Base-by-base conservation (phyloP, 2,113 vertebrate species). In the Microtus oregoni region DNA sequence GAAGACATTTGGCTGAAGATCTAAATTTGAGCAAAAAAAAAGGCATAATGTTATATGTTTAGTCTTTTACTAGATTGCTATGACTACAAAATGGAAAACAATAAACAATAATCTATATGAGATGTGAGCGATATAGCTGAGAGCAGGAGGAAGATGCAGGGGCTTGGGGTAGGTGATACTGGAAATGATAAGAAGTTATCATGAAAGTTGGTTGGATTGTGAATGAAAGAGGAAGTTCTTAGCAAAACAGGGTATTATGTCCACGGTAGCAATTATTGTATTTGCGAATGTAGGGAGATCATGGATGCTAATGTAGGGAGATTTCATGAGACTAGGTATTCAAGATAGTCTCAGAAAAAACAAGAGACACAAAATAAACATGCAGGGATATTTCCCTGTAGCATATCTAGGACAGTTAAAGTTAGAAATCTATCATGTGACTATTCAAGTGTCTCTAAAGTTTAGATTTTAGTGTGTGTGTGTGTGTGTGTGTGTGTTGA, bases 91-190 rank as follows among this genome's bases (percentile, higher is more conserved):
- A 7, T 72, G 15, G 47, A 72, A n/a, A 68, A 9, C 4, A 68
- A 35, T 24, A 67, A 15, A 9, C 6, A 68, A 30, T 24, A 67
- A 15, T 7, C 35, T 19, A 0, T 4, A 0, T 0, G 5, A 5
- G 0, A 7, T n/a, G 24, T 20, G 63, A 77, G 30, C 24, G 8
- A 15, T 52, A 19, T 1, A 77, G 20, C 28, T 5, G n/a, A 73
- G 9, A 67, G 0, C 3, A 30, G 2, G 41, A 10, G 72, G 32
- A 82, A 13, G 38, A 11, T 4, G 14, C 30, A 14, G 20, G 61
- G 19, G 4, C 10, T 75, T 75, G 13, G 61, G 68, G n/a, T 50
- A 30, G 44, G 6, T 35, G 17, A 50, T 65, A 20, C 7, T 28
- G 55, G 55, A 83, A 73, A 73, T 9, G 44, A 7, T 55, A 41